Conservation (phyloP, 2,797 vertebrate genomes). For the Hephaestus fuliginosus region DNA sequence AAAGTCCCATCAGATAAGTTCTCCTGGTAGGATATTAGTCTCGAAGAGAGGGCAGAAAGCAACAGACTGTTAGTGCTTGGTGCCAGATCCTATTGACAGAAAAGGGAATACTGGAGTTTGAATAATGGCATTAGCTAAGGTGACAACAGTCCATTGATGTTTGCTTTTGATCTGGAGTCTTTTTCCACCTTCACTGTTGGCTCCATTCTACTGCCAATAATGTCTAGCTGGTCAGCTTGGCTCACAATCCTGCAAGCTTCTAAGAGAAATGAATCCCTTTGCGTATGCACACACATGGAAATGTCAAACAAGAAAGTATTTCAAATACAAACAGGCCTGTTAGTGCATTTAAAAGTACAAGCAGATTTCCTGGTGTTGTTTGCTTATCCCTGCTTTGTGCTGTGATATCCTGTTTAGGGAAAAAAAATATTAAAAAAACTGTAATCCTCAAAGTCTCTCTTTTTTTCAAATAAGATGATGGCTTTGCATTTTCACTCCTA, state of each 20-base stretch:
- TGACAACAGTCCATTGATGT: slow-evolving; percentile 54
- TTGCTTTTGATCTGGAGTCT: slow-evolving; percentile 39
- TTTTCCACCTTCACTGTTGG: slow-evolving; percentile 21
- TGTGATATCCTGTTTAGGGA: slow-evolving; percentile 54
- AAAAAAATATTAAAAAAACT: slow-evolving; percentile 39
- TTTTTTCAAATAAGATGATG: slow-evolving; percentile 65
- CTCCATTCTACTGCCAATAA: slow-evolving; percentile 33
- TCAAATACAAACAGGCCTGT: slow-evolving; percentile 46
- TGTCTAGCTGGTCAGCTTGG: slow-evolving; percentile 40
- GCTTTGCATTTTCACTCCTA: slow-evolving; percentile 63
- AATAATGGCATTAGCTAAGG: slow-evolving; percentile 53
- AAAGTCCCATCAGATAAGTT: slow-evolving; percentile 71
- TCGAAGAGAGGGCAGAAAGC: slow-evolving; percentile 22
- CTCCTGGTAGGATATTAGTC: slow-evolving; percentile 49
- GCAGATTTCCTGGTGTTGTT: slow-evolving; percentile 66
- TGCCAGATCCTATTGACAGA: slow-evolving; percentile 44
- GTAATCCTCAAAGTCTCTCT: slow-evolving; percentile 72
- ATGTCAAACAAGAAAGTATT: slow-evolving; percentile 46
- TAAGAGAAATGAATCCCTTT: slow-evolving; percentile 58
- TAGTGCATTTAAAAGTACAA: slow-evolving; percentile 59
- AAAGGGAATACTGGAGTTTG: slow-evolving; percentile 46
- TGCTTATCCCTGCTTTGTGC: slow-evolving; percentile 69
- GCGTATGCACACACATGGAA: slow-evolving; percentile 34
- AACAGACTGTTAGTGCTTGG: slow-evolving; percentile 19
- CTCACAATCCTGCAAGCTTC: slow-evolving; percentile 39